These are phyloP conservation scores for Zaprionus tsacasi DNA, from an alignment of 1,140 invertebrate species.

Conservation along the genomic window DNA sequence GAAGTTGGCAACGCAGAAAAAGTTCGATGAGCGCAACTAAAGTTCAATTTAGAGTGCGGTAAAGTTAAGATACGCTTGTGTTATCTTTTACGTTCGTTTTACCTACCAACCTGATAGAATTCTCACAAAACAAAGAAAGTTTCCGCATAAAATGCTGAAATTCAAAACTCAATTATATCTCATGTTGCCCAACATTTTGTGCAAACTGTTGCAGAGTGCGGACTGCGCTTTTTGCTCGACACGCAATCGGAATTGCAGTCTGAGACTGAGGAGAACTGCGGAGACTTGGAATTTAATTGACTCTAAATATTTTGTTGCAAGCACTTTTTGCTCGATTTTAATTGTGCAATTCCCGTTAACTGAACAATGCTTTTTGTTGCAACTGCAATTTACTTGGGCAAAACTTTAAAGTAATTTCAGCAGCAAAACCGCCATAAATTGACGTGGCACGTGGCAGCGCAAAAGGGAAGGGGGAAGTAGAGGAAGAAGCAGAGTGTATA, in stretches of 20 bases:
- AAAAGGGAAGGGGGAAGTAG: neutral
- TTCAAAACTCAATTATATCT: conserved; percentile 12
- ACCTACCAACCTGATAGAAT: too few relatives aligned
- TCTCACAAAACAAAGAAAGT: too few relatives aligned
- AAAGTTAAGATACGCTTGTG: neutral
- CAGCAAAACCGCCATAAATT: conserved; percentile 64
- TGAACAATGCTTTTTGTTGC: conserved; percentile 55
- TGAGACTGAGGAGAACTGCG: neutral
- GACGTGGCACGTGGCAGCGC: conserved; percentile 8
- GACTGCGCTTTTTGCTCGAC: neutral
- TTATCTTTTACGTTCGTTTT: too few relatives aligned
- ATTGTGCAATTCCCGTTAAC: conserved; percentile 63
- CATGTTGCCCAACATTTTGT: neutral
- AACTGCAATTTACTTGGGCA: conserved; percentile 31
- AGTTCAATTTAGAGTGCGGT: conserved; percentile 1
- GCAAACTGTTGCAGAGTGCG: conserved; percentile 22
- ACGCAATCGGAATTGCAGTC: neutral
- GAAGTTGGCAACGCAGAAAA: neutral
- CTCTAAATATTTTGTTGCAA: conserved; percentile 75
- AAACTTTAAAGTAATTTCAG: conserved; percentile 76
- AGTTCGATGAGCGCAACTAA: too few relatives aligned
- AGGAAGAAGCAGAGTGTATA: neutral
- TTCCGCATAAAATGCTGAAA: too few relatives aligned
- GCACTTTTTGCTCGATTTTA: conserved; percentile 59
- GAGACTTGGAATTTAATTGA: conserved; percentile 60